Evolutionary conservation across 2,888 invertebrate species (phyloP).

Genomic region (Drosophila robusta): DNA sequence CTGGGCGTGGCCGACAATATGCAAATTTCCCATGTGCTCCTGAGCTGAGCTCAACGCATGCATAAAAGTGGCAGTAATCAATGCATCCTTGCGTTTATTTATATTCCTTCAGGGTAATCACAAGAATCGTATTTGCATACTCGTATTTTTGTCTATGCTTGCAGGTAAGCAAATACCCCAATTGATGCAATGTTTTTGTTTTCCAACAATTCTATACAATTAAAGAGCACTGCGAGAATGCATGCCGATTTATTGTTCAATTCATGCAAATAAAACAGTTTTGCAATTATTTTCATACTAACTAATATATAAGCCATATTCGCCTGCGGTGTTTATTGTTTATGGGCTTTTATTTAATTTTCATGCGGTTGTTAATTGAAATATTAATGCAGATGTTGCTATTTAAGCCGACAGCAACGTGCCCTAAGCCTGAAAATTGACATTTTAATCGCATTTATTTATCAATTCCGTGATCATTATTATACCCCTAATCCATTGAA

Average conservation of each 20-base stretch:
- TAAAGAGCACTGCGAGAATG: too few species aligned
- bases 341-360: slow-evolving; percentile 3
- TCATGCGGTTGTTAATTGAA: neutral
- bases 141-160: neutral
- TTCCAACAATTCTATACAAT: neutral
- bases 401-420: neutral
- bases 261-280: neutral
- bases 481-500: too few species aligned
- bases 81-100: slow-evolving; percentile 25
- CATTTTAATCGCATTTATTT: neutral
- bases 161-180: slow-evolving; percentile 33
- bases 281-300: neutral
- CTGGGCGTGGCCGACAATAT: slow-evolving; percentile 30
- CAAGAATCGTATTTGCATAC: slow-evolving; percentile 14
- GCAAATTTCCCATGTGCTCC: slow-evolving; percentile 26
- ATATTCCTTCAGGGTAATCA: slow-evolving; percentile 25
- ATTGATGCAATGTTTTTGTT: slow-evolving; percentile 12
- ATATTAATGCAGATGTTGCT: neutral
- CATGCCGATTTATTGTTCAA: neutral
- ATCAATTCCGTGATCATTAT: neutral
- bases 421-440: neutral
- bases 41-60: slow-evolving; percentile 3
- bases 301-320: neutral
- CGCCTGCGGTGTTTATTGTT: neutral
- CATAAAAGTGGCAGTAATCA: slow-evolving; percentile 36